phyloP scores from a whole-genome alignment of 2,888 invertebrate species.

The Drosophila subsilvestris region DNA sequence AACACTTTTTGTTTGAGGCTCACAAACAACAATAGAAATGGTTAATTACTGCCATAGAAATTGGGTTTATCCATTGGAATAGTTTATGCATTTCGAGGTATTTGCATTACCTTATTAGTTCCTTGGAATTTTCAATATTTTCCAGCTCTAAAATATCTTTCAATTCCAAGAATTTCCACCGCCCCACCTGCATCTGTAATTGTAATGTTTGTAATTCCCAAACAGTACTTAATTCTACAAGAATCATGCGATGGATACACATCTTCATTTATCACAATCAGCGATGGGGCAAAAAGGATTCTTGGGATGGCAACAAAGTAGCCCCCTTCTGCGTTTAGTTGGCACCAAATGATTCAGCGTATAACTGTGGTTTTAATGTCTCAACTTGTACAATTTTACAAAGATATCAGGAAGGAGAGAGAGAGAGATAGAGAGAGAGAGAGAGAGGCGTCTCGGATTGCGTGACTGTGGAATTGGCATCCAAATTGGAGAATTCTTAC shows the following conservation, averaged over 20 bases:
- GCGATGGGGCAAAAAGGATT: not conserved
- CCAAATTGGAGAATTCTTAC: slow-evolving; percentile 34
- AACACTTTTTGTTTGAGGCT: slow-evolving; percentile 31
- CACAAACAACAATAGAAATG: slow-evolving; percentile 1
- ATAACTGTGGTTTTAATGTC: slow-evolving; percentile 67
- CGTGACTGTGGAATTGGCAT: slow-evolving; percentile 41
- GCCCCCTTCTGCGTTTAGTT: slow-evolving; percentile 5
- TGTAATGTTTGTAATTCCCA: not conserved
- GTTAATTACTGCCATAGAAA: not conserved
- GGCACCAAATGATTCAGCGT: slow-evolving; percentile 4
- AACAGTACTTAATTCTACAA: not conserved
- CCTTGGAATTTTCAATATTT: not conserved
- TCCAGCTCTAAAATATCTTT: not conserved
- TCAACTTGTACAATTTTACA: slow-evolving; percentile 62
- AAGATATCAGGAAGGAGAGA: slow-evolving; percentile 7
- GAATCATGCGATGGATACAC: not conserved
- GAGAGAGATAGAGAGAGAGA: not conserved
- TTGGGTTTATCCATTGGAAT: not conserved
- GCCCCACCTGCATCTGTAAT: too few species aligned
- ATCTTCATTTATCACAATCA: slow-evolving; percentile 35
- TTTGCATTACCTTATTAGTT: not conserved
- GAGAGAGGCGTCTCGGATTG: slow-evolving; percentile 13
- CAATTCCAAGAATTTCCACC: not conserved
- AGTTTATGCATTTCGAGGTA: too few species aligned
- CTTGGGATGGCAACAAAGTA: slow-evolving; percentile 15